Conservation (phyloP, 1,140 invertebrate genomes). For the Ylistrum balloti region DNA sequence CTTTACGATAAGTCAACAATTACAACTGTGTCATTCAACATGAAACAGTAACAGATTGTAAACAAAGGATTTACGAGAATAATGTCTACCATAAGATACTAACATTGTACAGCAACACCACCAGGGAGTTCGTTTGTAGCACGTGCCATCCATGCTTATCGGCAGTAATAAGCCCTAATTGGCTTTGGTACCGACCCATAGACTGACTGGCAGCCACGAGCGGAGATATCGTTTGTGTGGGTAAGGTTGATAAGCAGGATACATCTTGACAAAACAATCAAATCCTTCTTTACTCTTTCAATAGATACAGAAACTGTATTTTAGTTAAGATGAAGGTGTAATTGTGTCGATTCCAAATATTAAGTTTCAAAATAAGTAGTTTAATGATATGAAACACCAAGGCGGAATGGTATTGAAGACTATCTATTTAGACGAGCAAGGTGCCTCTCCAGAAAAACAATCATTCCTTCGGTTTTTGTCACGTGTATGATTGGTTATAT, state of each 20-base stretch:
- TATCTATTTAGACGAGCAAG: too few species aligned
- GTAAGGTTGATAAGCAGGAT: background rate
- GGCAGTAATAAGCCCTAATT: background rate
- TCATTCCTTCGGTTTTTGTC: too few species aligned
- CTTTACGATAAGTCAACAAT: too few species aligned
- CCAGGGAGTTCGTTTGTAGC: background rate
- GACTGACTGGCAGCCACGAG: background rate
- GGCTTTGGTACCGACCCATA: background rate
- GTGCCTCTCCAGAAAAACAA: too few species aligned
- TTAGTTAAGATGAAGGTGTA: background rate
- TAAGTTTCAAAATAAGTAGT: background rate
- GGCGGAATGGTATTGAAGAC: too few species aligned
- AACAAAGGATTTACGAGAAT: too few species aligned
- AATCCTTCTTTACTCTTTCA: background rate
- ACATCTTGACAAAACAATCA: background rate
- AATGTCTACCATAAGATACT: too few species aligned
- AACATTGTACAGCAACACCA: background rate
- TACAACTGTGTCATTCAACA: too few species aligned
- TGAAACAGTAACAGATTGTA: too few species aligned
- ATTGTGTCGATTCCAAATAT: conserved; percentile 34
- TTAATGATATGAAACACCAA: too few species aligned
- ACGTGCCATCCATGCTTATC: background rate
- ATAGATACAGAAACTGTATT: background rate
- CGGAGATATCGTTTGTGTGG: background rate
- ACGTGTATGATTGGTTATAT: too few species aligned